Conservation (phyloP, 2,797 vertebrate species). For the Propithecus deckenii region DNA sequence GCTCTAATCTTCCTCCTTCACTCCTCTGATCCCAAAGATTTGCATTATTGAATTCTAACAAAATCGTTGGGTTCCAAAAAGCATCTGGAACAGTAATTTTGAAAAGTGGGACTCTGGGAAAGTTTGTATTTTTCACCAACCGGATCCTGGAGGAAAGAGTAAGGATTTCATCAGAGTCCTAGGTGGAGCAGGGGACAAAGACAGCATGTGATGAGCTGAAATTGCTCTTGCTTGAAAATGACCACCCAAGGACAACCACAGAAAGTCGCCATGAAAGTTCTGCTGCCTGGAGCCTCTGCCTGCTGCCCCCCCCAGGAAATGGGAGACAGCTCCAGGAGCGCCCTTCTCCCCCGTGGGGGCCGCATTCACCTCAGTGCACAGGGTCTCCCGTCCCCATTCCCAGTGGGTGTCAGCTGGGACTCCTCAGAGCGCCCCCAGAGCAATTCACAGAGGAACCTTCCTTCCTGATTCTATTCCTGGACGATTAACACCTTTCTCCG, state of each 20-base stretch:
- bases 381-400: not conserved
- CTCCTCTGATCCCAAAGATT: not conserved
- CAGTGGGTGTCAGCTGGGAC: not conserved
- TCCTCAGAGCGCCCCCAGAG: not conserved
- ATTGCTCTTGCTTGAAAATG: not conserved
- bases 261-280: not conserved
- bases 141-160: not conserved
- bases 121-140: not conserved
- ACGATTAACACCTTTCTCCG: not conserved
- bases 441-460: not conserved
- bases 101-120: not conserved
- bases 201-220: not conserved
- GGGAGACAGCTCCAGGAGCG: not conserved
- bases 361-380: not conserved
- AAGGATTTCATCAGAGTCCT: not conserved
- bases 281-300: not conserved
- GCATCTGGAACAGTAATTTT: not conserved
- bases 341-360: not conserved
- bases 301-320: not conserved
- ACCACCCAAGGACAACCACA: not conserved
- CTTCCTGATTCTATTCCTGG: not conserved
- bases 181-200: not conserved
- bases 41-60: not conserved
- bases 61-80: not conserved
- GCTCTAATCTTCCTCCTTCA: not conserved